Evolutionary conservation across 2,113 vertebrate genomes (phyloP).

Genomic region (Piprites chloris): DNA sequence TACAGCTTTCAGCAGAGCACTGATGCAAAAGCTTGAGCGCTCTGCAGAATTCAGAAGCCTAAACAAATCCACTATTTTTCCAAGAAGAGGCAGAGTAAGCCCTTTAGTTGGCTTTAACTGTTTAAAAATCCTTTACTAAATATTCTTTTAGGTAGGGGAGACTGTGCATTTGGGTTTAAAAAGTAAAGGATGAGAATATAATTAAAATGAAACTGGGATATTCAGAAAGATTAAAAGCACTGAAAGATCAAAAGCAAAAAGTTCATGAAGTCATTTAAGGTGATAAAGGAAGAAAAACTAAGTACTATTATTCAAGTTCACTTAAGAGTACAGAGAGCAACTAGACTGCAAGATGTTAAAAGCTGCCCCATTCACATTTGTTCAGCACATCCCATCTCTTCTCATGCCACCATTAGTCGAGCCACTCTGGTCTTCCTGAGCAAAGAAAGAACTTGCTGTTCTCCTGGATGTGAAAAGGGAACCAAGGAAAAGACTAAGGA

Average conservation of each 20-base stretch:
- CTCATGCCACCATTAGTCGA: neutral
- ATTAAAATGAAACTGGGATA: neutral
- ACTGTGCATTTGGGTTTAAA: neutral
- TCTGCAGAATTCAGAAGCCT: neutral
- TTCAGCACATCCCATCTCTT: neutral
- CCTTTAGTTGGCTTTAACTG: neutral
- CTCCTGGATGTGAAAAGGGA: neutral
- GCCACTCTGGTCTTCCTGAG: neutral
- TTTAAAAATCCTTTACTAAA: neutral
- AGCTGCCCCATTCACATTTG: neutral
- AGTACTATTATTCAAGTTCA: neutral
- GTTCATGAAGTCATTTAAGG: neutral
- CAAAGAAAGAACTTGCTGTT: neutral
- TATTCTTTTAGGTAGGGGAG: neutral
- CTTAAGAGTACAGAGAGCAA: neutral
- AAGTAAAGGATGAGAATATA: neutral
- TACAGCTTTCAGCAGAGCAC: neutral
- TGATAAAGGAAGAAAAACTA: neutral
- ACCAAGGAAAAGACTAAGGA: neutral
- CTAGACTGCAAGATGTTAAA: neutral
- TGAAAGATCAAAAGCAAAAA: no score
- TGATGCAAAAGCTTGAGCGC: neutral
- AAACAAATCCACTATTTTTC: neutral
- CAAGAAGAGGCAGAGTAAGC: neutral
- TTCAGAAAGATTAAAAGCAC: neutral